phyloP scores from a whole-genome alignment of 2,797 vertebrate genomes.

The Amazona ochrocephala region DNA sequence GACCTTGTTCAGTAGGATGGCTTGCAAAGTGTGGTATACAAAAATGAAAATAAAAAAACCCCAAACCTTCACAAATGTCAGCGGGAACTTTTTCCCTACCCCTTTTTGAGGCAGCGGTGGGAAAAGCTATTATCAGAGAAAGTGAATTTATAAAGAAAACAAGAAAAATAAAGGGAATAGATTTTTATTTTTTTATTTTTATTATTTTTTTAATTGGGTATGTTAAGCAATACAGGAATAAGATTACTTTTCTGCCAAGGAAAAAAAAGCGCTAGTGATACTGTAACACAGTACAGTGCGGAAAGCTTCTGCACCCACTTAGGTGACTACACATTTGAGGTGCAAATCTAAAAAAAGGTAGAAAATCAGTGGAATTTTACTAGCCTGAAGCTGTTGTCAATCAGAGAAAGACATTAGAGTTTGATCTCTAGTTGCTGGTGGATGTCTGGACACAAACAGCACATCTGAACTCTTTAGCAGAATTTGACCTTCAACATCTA shows the following conservation, averaged over 20 bases:
- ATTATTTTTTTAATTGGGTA: too few species aligned
- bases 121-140: not conserved
- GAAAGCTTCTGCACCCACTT: not conserved
- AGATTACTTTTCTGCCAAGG: not conserved
- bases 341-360: not conserved
- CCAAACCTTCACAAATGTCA: not conserved
- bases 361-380: not conserved
- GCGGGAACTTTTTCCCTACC: not conserved
- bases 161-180: not conserved
- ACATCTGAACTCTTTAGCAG: not conserved
- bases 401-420: not conserved
- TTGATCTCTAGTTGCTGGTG: not conserved
- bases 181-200: not conserved
- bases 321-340: not conserved
- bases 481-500: conserved; percentile 7
- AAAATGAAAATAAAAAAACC: not conserved
- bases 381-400: not conserved
- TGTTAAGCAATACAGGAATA: not conserved
- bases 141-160: not conserved
- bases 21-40: not conserved
- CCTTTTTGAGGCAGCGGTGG: too few species aligned
- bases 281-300: not conserved
- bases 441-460: not conserved
- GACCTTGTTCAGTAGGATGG: not conserved
- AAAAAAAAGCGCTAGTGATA: not conserved